phyloP scores from a whole-genome alignment of 2,888 invertebrate species.

The Nemurella pictetii region DNA sequence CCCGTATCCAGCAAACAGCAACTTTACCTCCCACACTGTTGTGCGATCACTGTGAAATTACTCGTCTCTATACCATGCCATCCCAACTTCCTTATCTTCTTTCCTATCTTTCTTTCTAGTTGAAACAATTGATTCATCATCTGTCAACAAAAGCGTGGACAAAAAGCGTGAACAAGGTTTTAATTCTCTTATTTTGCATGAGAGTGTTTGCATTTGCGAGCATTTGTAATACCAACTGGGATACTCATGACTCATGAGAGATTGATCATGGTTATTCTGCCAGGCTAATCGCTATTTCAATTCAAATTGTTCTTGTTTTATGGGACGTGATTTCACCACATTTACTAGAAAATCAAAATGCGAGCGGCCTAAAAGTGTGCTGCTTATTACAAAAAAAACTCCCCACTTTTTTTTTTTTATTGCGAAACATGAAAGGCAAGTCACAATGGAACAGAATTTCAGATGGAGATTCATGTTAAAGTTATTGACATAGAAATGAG shows the following conservation, averaged over 20 bases:
- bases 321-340: neutral
- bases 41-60: constrained; percentile 20
- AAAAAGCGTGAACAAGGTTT: neutral
- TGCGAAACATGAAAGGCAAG: constrained; percentile 21
- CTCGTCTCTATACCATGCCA: neutral
- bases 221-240: neutral
- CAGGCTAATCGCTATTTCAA: neutral
- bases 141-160: neutral
- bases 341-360: constrained; percentile 7
- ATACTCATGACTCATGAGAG: neutral
- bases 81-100: neutral
- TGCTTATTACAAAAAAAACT: neutral
- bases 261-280: neutral
- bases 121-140: constrained; percentile 22
- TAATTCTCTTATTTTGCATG: neutral
- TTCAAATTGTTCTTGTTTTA: no score
- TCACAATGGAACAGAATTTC: constrained; percentile 36
- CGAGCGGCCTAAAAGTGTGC: neutral
- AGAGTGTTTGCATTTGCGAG: neutral
- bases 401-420: constrained; percentile 1
- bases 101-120: neutral
- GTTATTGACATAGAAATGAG: constrained; percentile 37
- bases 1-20: neutral
- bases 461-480: constrained; percentile 34
- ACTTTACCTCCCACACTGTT: constrained; percentile 22